Base-by-base conservation (phyloP, 2,888 invertebrate genomes). In the Entomobrya proxima region DNA sequence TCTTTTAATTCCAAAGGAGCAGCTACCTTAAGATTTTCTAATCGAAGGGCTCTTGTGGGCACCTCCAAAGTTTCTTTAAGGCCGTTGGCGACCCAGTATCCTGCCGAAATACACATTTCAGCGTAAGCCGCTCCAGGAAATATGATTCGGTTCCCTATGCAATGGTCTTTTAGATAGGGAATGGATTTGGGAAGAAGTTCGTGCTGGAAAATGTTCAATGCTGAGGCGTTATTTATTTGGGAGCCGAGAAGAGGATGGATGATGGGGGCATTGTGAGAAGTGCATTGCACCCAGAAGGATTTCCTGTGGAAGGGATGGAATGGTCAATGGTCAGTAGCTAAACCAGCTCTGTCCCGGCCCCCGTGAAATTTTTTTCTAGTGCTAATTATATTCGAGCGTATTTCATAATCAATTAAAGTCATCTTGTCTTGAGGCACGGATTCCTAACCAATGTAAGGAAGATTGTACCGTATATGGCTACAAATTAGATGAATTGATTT, bases 161-260 rank as follows among this genome's bases (percentile, higher is more conserved):
- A 44, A 44, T 84, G 84, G 69, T 84, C 84, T 18, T 24, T 69
- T 30, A 84, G 6, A 21, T 24, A 84, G 1, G 69, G 52, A 1
- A 27, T 21, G 5, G 37, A 7, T 40, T 69, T 47, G 15, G 69
- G 15, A n/a, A 52, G 30, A 0, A 84, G 15, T 3, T 18, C 11
- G 24, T 37, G 67, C 35, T 67, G 11, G 44, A 84, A 84, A 50
- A 75, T 15, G 11, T 40, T 50, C n/a, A 5, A 18, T 13, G 2
- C 5, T 18, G 75, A 44, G 3, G 75, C 75, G n/a, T 18, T 52
- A 2, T 18, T 18, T 4, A 75, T 4, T 9, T 32, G 18, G 18
- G 4, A 32, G n/a, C 85, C 85, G 27, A 85, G 21, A 18, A 85
- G 78, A 13, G 78, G 69, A 37, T 85, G 85, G 37, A 69, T 69